phyloP scores from a whole-genome alignment of 2,113 vertebrate genomes.

The Agapornis roseicollis region DNA sequence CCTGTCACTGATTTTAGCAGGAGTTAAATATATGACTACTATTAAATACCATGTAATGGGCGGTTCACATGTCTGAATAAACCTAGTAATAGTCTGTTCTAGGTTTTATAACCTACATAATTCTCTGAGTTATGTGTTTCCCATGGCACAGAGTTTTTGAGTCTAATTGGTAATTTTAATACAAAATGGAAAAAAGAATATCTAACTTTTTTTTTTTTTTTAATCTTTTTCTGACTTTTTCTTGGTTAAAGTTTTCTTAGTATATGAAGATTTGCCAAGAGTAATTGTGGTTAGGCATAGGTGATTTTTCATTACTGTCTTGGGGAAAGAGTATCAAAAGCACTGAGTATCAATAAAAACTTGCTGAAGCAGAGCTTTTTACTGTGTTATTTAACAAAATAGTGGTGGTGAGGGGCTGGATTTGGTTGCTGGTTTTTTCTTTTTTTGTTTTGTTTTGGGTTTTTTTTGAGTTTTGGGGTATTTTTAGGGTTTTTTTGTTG shows the following conservation, averaged over 20 bases:
- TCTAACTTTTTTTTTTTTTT: neutral
- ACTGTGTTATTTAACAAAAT: neutral
- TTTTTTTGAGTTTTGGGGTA: too few relatives aligned
- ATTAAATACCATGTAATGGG: neutral
- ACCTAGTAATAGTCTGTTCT: neutral
- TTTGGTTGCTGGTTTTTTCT: neutral
- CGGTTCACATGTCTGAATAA: neutral
- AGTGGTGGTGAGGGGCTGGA: neutral
- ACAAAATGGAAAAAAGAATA: neutral
- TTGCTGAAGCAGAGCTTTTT: neutral
- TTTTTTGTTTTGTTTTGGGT: neutral
- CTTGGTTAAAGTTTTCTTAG: rapidly evolving
- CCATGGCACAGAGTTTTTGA: neutral
- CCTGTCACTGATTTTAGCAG: neutral
- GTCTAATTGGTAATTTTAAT: neutral
- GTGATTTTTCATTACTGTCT: neutral
- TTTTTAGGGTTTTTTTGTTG: neutral
- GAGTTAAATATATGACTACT: neutral
- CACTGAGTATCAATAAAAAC: neutral
- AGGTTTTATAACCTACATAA: neutral
- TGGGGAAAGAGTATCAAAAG: neutral
- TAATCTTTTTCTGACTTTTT: neutral
- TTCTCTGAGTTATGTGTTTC: neutral
- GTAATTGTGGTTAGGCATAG: neutral
- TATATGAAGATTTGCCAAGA: neutral